Evolutionary conservation across 1,140 invertebrate genomes (phyloP).

Genomic region (Arctopsyche grandis): DNA sequence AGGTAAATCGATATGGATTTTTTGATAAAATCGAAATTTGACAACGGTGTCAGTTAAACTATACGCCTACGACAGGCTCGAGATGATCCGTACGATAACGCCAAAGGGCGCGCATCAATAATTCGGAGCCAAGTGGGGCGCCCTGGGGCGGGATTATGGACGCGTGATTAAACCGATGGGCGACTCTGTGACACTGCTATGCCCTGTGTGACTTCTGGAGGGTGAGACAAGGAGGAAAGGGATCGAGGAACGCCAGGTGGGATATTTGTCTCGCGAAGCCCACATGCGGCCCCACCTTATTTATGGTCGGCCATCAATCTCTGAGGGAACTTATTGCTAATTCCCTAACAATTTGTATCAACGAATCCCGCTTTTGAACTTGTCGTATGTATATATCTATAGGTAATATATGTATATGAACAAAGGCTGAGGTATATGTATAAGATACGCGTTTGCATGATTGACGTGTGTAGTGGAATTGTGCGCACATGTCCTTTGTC

Average conservation of each 20-base stretch:
- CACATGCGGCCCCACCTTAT: constrained; percentile 34
- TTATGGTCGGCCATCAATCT: constrained; percentile 32
- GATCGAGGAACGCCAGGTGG: constrained; percentile 24
- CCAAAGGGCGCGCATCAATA: constrained; percentile 18
- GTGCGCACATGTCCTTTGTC: no score
- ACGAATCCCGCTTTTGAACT: background rate
- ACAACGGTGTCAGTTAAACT: no score
- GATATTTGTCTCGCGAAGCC: constrained; percentile 24
- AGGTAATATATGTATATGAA: no score
- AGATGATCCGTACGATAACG: background rate
- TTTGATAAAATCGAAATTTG: no score
- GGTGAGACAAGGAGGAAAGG: background rate
- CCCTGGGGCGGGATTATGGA: constrained; percentile 1
- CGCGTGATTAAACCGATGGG: constrained; percentile 18
- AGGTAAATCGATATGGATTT: no score
- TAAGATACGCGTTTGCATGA: no score
- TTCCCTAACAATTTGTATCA: constrained; percentile 32
- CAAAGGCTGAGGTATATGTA: no score
- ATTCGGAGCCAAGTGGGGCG: background rate
- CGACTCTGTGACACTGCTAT: background rate
- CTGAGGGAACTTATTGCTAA: constrained; percentile 24
- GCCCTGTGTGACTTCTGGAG: background rate
- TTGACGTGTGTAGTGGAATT: no score
- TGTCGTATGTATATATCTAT: background rate
- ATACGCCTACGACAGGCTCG: no score